These are phyloP conservation scores for Monoplex corrugatus DNA, from an alignment of 2,888 invertebrate genomes.

Conservation along the genomic window DNA sequence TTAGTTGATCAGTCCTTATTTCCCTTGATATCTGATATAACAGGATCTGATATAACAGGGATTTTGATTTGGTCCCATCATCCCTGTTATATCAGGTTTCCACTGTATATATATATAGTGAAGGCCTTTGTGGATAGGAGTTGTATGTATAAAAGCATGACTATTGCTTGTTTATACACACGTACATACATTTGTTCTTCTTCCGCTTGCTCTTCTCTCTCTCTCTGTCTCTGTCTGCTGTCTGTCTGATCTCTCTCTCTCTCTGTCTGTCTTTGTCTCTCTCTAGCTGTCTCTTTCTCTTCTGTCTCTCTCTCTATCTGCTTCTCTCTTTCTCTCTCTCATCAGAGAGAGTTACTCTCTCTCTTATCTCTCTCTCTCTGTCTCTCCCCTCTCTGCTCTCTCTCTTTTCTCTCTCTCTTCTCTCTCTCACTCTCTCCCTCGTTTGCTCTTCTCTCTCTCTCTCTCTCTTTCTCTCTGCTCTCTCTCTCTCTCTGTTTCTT, in stretches of 20 bases:
- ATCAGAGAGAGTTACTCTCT: not conserved
- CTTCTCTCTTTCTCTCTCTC: not conserved
- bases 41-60: no score
- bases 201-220: not conserved
- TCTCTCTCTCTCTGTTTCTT: not conserved
- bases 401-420: not conserved
- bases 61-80: no score
- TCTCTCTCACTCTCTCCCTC: not conserved
- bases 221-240: conserved; percentile 16
- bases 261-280: not conserved
- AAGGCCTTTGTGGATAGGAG: no score
- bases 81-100: no score
- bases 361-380: conserved; percentile 16
- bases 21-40: no score
- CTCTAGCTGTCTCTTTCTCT: not conserved
- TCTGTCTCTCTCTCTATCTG: not conserved
- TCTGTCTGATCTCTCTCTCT: conserved; percentile 37
- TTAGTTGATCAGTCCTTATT: no score
- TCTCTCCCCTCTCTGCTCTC: not conserved
- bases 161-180: no score
- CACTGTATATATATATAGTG: no score
- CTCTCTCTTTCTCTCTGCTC: not conserved
- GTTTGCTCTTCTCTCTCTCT: not conserved
- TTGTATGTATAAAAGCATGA: no score
- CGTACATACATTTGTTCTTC: no score